These are phyloP conservation scores for Ectemnius continuus DNA, from an alignment of 2,888 invertebrate species.

Conservation along the genomic window DNA sequence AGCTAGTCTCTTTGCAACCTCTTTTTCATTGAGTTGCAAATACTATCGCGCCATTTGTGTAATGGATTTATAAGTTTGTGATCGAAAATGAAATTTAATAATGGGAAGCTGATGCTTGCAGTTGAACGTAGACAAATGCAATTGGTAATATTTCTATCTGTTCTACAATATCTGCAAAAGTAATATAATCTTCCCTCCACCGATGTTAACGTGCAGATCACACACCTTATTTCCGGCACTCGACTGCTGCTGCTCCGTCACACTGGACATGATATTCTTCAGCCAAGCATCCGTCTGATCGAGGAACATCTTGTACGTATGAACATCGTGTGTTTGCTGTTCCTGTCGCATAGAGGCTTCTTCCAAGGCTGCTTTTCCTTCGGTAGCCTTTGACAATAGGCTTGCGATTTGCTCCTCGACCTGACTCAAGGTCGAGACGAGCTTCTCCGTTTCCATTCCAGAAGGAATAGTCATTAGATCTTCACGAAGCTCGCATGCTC, in stretches of 20 bases:
- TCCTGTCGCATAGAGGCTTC: slow-evolving; percentile 80
- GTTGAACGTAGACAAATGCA: too few species aligned
- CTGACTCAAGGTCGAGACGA: slow-evolving; percentile 80
- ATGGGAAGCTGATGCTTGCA: too few species aligned
- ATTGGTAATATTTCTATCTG: too few species aligned
- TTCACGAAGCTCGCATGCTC: slow-evolving; percentile 83
- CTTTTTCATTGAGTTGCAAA: too few species aligned
- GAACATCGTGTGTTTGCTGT: slow-evolving; percentile 80
- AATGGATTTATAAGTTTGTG: too few species aligned
- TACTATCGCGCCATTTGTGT: too few species aligned
- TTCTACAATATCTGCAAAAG: too few species aligned
- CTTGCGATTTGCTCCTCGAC: slow-evolving; percentile 84
- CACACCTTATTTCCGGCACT: slow-evolving; percentile 64
- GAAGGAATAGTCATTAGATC: slow-evolving; percentile 82
- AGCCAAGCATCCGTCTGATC: slow-evolving; percentile 74
- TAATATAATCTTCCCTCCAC: too few species aligned
- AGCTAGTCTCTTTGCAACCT: background rate
- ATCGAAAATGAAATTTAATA: too few species aligned
- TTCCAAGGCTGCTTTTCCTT: slow-evolving; percentile 81
- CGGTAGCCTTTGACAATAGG: slow-evolving; percentile 84
- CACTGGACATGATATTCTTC: slow-evolving; percentile 61
- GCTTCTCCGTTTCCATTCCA: slow-evolving; percentile 82
- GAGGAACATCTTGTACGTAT: slow-evolving; percentile 69
- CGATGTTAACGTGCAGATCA: background rate
- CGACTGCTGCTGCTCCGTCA: slow-evolving; percentile 61